These are phyloP conservation scores for Macrosteles quadrilineatus DNA, from an alignment of 1,140 invertebrate species.

Conservation along the genomic window DNA sequence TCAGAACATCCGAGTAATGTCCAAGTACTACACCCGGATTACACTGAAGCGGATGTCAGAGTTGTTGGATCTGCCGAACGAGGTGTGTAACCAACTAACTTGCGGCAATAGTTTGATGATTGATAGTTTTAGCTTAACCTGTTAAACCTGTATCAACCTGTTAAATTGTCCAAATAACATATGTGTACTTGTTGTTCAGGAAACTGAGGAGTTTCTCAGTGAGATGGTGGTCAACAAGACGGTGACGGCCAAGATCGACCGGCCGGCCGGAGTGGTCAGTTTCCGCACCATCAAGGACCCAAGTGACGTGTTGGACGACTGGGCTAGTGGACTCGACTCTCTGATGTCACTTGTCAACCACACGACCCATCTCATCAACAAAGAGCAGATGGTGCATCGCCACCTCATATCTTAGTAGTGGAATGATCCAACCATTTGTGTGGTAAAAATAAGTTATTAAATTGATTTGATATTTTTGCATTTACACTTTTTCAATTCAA, in stretches of 20 bases:
- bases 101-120: not conserved
- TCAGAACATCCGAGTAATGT: conserved; percentile 98
- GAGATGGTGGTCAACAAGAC: conserved; percentile 92
- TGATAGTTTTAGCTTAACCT: no score
- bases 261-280: conserved; percentile 86
- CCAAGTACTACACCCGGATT: conserved; percentile 97
- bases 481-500: no score
- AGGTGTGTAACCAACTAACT: conserved; percentile 46
- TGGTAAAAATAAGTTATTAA: not conserved
- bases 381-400: conserved; percentile 93
- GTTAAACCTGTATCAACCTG: no score
- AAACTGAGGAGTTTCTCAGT: conserved; percentile 95
- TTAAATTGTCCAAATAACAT: not conserved
- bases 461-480: no score
- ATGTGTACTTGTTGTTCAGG: conserved; percentile 51
- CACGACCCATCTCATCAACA: conserved; percentile 98
- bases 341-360: conserved; percentile 97
- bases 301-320: conserved; percentile 93
- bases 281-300: conserved; percentile 88
- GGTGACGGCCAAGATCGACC: conserved; percentile 90
- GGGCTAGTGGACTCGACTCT: conserved; percentile 88
- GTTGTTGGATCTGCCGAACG: conserved; percentile 81
- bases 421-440: not conserved
- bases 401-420: conserved; percentile 55
- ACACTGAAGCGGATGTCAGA: conserved; percentile 90